phyloP scores from a whole-genome alignment of 2,797 vertebrate genomes.

The Pagetopsis macropterus region DNA sequence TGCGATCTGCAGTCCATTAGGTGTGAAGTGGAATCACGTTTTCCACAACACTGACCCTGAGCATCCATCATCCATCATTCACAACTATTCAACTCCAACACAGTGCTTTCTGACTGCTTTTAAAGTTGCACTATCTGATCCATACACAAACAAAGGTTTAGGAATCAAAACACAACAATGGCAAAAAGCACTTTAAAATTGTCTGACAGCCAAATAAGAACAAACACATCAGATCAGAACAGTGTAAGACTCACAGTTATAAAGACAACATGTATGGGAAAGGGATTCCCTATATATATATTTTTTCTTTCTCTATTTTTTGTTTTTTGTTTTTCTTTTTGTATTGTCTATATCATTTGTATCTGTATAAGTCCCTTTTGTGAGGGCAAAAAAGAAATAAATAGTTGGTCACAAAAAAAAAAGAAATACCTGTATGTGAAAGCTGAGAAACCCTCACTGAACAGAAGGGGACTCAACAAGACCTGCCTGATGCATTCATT shows the following conservation, averaged over 20 bases:
- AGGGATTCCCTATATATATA: no score
- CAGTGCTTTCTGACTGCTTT: constrained; percentile 50
- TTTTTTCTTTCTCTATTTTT: no score
- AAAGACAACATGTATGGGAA: constrained; percentile 5
- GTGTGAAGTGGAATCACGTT: constrained; percentile 80
- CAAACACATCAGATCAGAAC: constrained; percentile 21
- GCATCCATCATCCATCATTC: constrained; percentile 74
- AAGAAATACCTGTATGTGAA: not conserved
- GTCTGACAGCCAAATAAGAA: constrained; percentile 16
- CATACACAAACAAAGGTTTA: constrained; percentile 47
- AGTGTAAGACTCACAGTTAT: not conserved
- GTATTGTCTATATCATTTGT: no score
- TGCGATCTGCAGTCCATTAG: constrained; percentile 75
- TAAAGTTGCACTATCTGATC: constrained; percentile 47
- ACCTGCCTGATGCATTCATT: not conserved
- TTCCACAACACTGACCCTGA: constrained; percentile 69
- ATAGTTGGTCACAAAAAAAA: no score
- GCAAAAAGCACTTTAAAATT: constrained; percentile 32
- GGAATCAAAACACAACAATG: constrained; percentile 32
- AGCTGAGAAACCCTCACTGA: constrained; percentile 5
- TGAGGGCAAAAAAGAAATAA: no score
- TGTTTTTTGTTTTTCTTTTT: no score
- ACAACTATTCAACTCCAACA: constrained; percentile 55
- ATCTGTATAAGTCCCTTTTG: no score
- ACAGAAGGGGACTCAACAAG: not conserved